A percentile compares a stretch with the other conserved stretches of the same genome.
phyloP scores from a whole-genome alignment of 2,113 vertebrate species.

The Mandrillus leucophaeus region DNA sequence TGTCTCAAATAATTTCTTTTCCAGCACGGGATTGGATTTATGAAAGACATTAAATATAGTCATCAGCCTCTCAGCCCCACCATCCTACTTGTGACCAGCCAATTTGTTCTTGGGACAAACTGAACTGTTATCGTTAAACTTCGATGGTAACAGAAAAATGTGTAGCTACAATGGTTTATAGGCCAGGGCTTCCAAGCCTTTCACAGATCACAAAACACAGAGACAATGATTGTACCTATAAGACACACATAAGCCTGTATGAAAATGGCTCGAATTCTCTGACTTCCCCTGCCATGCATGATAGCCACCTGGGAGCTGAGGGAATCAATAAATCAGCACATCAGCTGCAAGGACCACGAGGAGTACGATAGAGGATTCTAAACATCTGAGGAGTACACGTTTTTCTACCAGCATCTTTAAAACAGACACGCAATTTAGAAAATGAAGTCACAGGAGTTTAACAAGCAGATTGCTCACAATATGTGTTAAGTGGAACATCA shows the following conservation, averaged over 20 bases:
- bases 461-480: not conserved
- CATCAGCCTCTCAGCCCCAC: too few relatives aligned
- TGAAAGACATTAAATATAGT: not conserved
- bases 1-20: not conserved
- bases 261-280: accelerated
- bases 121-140: not conserved
- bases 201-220: not conserved
- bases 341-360: too few relatives aligned
- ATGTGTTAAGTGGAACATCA: not conserved
- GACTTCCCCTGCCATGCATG: not conserved
- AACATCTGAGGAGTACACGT: not conserved
- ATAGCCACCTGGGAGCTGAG: not conserved
- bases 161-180: not conserved
- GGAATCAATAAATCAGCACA: not conserved
- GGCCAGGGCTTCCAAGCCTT: accelerated
- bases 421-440: not conserved
- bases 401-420: not conserved
- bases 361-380: not conserved
- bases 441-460: not conserved
- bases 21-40: accelerated
- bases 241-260: accelerated
- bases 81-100: not conserved
- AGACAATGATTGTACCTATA: not conserved
- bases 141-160: not conserved
- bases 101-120: not conserved